These are phyloP conservation scores for Sminthopsis crassicaudata DNA, from an alignment of 2,113 vertebrate species.

Conservation along the genomic window DNA sequence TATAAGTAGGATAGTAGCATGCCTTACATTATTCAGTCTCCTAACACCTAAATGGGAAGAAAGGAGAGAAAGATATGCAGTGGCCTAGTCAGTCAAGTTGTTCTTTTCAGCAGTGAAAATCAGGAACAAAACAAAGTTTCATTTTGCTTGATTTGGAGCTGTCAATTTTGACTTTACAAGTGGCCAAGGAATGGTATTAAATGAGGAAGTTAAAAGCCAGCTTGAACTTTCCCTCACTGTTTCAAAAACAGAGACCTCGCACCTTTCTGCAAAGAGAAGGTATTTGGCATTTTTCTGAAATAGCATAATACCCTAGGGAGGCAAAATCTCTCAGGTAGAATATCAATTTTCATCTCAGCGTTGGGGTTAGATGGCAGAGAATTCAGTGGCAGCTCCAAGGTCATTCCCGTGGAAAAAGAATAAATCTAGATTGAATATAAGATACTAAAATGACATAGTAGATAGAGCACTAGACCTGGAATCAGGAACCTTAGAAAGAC, in stretches of 20 bases:
- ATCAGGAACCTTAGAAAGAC: background rate
- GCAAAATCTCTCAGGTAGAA: background rate
- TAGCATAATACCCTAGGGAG: background rate
- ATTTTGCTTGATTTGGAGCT: background rate
- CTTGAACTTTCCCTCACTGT: background rate
- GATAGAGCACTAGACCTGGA: background rate
- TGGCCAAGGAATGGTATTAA: background rate
- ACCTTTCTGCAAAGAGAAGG: background rate
- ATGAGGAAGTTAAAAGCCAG: background rate
- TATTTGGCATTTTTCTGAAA: background rate
- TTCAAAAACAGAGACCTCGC: background rate
- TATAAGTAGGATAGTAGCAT: background rate
- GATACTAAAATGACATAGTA: background rate
- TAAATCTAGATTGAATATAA: background rate
- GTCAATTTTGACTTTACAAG: background rate
- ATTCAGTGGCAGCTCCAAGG: background rate
- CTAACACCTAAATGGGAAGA: background rate
- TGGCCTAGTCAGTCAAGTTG: background rate
- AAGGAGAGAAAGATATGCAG: too few species aligned
- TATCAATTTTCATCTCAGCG: background rate
- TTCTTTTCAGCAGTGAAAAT: background rate
- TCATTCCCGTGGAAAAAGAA: background rate
- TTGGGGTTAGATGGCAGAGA: background rate
- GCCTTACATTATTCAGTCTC: background rate
- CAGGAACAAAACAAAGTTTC: slow-evolving; percentile 12